phyloP scores from a whole-genome alignment of 2,888 invertebrate genomes.

The Liodrosophila aerea region DNA sequence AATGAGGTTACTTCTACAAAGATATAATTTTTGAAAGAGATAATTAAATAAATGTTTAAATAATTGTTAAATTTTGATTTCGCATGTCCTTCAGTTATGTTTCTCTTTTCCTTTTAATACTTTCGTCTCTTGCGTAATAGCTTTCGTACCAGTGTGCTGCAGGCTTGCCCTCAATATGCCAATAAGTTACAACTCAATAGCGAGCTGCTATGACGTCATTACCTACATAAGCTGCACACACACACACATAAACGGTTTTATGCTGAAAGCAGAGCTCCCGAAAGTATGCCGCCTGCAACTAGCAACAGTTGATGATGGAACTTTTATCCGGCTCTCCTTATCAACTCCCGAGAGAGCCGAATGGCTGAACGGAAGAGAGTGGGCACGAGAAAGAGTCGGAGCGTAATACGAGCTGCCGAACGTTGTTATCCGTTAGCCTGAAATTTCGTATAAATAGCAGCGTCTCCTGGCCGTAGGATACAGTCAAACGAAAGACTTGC shows the following conservation, averaged over 20 bases:
- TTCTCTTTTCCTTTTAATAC: too few relatives aligned
- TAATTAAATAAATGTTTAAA: too few relatives aligned
- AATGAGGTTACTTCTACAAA: too few relatives aligned
- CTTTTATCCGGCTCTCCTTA: constrained; percentile 48
- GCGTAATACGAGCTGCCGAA: constrained; percentile 30
- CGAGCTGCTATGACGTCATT: constrained; percentile 72
- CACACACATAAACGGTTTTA: constrained; percentile 18
- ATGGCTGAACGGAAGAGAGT: too few relatives aligned
- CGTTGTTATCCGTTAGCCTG: constrained; percentile 45
- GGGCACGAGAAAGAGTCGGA: constrained; percentile 38
- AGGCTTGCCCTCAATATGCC: constrained; percentile 57
- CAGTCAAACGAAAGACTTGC: constrained; percentile 68
- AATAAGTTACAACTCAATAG: constrained; percentile 42
- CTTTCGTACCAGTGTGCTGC: constrained; percentile 41
- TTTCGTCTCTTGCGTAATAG: too few relatives aligned
- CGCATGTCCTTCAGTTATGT: too few relatives aligned
- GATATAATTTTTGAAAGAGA: too few relatives aligned
- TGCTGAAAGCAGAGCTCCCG: constrained; percentile 15
- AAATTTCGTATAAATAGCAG: constrained; percentile 65
- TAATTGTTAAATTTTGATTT: too few relatives aligned
- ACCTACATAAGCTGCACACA: constrained; percentile 53
- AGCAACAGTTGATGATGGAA: constrained; percentile 67
- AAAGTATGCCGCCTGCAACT: constrained; percentile 58
- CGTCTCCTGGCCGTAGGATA: constrained; percentile 53
- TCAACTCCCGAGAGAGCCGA: constrained; percentile 54